Percentiles rank a stretch among this genome's conserved stretches.
Evolutionary conservation across 2,113 vertebrate genomes (phyloP).

Genomic region (Microtus ochrogaster): DNA sequence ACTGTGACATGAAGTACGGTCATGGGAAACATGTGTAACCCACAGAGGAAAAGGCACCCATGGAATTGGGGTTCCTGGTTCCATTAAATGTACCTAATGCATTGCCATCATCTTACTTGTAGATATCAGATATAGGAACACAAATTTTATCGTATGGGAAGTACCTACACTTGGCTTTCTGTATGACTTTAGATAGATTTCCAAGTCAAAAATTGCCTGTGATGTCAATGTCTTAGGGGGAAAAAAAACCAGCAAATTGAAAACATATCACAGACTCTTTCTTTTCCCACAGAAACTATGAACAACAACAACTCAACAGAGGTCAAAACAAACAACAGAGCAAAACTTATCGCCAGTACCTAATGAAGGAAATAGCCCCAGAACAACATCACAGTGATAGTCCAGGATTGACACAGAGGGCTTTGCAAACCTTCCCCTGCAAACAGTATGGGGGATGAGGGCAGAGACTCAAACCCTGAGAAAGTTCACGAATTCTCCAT

Average conservation of each 20-base stretch:
- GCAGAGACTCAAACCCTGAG: background rate
- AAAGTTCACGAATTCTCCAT: background rate
- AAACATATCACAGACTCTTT: background rate
- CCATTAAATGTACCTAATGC: conserved; percentile 27
- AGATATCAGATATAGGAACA: background rate
- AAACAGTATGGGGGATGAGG: background rate
- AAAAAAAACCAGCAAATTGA: background rate
- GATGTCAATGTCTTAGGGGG: background rate
- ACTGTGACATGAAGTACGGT: conserved; percentile 63
- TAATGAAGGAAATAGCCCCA: background rate
- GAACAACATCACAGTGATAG: background rate
- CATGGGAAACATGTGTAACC: conserved; percentile 60
- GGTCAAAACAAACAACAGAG: background rate
- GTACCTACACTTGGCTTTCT: background rate
- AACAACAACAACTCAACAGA: conserved; percentile 23
- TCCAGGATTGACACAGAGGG: background rate
- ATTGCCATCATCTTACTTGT: background rate
- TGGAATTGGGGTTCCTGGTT: conserved; percentile 31
- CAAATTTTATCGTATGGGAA: background rate
- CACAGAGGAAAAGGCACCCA: conserved; percentile 59
- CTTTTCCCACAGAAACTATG: background rate
- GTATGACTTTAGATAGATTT: background rate
- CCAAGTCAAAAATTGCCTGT: conserved; percentile 40
- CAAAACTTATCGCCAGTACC: background rate
- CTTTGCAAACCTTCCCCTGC: background rate